Conservation (phyloP, 2,888 invertebrate genomes). For the Phytoseiulus persimilis region DNA sequence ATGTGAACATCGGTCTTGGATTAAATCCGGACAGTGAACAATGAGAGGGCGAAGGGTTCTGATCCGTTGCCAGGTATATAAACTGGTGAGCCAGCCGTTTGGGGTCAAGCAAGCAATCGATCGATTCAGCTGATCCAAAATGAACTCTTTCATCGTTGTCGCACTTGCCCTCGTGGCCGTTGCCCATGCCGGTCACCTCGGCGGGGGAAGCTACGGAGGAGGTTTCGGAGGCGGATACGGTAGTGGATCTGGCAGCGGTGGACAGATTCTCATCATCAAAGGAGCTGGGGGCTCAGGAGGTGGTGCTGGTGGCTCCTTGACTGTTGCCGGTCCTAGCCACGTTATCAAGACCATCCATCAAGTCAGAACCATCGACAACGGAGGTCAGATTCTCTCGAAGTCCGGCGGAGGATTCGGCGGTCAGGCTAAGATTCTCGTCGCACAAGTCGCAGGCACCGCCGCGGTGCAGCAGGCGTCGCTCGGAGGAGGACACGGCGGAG, state of each 20-base stretch:
- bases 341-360: constrained; percentile 10
- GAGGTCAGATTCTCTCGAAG: constrained; percentile 22
- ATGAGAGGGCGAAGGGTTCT: not conserved
- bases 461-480: not conserved
- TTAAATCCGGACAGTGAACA: not conserved
- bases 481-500: constrained; percentile 13
- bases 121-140: not conserved
- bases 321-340: constrained; percentile 7
- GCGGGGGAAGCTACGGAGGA: constrained; percentile 11
- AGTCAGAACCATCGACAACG: constrained; percentile 13
- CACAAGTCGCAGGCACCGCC: not conserved
- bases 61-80: not conserved
- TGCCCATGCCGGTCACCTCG: not conserved
- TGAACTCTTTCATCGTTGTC: constrained; percentile 9
- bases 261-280: constrained; percentile 17
- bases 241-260: not conserved
- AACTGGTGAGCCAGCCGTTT: not conserved
- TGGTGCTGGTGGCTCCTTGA: not conserved
- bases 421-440: constrained; percentile 10
- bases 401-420: constrained; percentile 26
- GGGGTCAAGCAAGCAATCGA: not conserved
- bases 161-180: not conserved
- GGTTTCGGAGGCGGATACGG: not conserved
- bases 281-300: not conserved
- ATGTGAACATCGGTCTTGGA: not conserved